These are phyloP conservation scores for Pardosa pseudoannulata DNA, from an alignment of 2,888 invertebrate species.

Conservation along the genomic window DNA sequence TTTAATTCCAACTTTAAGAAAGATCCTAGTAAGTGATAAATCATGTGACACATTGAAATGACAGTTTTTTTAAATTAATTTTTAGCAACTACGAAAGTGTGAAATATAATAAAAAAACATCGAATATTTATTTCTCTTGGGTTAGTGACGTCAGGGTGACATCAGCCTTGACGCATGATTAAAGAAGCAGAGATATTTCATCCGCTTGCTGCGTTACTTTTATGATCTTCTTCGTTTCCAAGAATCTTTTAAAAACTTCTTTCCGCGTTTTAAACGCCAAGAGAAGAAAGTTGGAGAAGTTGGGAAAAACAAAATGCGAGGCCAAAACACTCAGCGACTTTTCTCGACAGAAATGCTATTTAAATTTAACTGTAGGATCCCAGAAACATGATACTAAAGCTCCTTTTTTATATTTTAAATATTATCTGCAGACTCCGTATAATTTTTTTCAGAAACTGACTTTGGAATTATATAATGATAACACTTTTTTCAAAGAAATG, in stretches of 20 bases:
- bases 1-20: too few species aligned
- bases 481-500: too few species aligned
- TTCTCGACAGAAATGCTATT: background rate
- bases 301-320: background rate
- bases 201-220: background rate
- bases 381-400: background rate
- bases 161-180: slow-evolving; percentile 15
- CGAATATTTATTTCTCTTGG: background rate
- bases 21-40: too few species aligned
- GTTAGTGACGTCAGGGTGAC: background rate
- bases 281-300: background rate
- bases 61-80: too few species aligned
- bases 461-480: too few species aligned
- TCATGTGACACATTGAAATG: too few species aligned
- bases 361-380: background rate
- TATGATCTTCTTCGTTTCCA: background rate
- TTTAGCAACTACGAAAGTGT: too few species aligned
- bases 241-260: background rate
- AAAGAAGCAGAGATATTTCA: background rate
- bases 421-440: too few species aligned
- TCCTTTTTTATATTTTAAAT: too few species aligned
- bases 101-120: background rate
- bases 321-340: background rate
- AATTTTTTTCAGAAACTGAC: too few species aligned
- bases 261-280: background rate